phyloP scores from a whole-genome alignment of 2,113 vertebrate species.

The Plectropomus leopardus region DNA sequence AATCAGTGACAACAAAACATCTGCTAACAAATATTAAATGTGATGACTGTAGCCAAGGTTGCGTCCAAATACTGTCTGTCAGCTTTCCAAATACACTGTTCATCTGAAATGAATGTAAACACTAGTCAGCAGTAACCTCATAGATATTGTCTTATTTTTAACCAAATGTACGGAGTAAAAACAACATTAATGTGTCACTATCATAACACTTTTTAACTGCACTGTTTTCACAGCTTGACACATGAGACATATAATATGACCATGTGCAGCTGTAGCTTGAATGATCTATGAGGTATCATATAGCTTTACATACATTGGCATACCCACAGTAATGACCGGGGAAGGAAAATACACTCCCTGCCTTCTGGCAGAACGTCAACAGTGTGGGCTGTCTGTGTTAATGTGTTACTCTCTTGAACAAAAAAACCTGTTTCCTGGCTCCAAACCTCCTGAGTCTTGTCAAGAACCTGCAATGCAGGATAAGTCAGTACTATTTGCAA shows the following conservation, averaged over 20 bases:
- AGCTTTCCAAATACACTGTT: background rate
- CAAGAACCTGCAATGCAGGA: slow-evolving; percentile 77
- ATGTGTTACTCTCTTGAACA: slow-evolving; percentile 38
- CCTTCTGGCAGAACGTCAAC: slow-evolving; percentile 42
- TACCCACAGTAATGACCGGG: slow-evolving; percentile 3
- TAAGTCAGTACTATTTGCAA: slow-evolving; percentile 35
- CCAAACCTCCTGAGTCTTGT: slow-evolving; percentile 49
- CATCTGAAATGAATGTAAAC: background rate
- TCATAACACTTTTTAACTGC: background rate
- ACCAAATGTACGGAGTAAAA: background rate
- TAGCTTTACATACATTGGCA: slow-evolving; percentile 12
- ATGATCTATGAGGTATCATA: slow-evolving; percentile 25
- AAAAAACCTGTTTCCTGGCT: slow-evolving; percentile 41
- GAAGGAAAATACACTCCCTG: slow-evolving; percentile 18
- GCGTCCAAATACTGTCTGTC: background rate
- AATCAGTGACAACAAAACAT: background rate
- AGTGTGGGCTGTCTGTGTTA: slow-evolving; percentile 21
- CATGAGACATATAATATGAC: background rate
- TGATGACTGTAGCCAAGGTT: background rate
- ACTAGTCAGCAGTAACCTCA: background rate
- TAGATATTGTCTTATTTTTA: slow-evolving; percentile 1
- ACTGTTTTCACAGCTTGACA: slow-evolving; percentile 11
- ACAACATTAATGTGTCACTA: background rate
- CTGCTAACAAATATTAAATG: background rate
- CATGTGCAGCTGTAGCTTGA: background rate